These are phyloP conservation scores for Bucorvus abyssinicus DNA, from an alignment of 2,797 vertebrate genomes.

Conservation along the genomic window DNA sequence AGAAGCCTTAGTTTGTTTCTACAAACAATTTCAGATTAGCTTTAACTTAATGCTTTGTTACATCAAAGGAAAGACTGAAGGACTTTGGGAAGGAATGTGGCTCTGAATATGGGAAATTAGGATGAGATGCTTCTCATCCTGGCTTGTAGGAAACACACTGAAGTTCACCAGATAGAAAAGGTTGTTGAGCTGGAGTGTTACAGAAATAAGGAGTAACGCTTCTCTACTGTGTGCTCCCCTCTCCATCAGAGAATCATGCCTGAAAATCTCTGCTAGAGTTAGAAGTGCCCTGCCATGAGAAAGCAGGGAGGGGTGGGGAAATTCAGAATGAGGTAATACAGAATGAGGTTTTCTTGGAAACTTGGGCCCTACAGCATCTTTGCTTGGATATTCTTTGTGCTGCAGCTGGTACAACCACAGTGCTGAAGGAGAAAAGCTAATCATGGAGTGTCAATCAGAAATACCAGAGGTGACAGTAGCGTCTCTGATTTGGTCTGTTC, in stretches of 20 bases:
- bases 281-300: not conserved
- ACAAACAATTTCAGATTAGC: not conserved
- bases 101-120: not conserved
- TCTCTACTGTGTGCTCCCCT: not conserved
- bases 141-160: not conserved
- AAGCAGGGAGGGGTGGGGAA: not conserved
- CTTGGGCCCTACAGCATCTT: not conserved
- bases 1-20: not conserved
- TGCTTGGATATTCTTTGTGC: not conserved
- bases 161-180: not conserved
- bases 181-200: not conserved
- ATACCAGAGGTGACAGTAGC: not conserved
- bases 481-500: not conserved
- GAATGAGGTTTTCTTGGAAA: not conserved
- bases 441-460: not conserved
- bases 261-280: not conserved
- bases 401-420: not conserved
- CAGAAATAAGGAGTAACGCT: not conserved
- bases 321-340: not conserved
- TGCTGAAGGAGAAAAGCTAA: not conserved
- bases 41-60: not conserved
- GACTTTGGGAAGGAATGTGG: not conserved
- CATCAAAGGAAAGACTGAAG: not conserved
- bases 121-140: not conserved
- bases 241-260: not conserved